Conservation (phyloP, 2,797 vertebrate species). For the Pipistrellus kuhlii region DNA sequence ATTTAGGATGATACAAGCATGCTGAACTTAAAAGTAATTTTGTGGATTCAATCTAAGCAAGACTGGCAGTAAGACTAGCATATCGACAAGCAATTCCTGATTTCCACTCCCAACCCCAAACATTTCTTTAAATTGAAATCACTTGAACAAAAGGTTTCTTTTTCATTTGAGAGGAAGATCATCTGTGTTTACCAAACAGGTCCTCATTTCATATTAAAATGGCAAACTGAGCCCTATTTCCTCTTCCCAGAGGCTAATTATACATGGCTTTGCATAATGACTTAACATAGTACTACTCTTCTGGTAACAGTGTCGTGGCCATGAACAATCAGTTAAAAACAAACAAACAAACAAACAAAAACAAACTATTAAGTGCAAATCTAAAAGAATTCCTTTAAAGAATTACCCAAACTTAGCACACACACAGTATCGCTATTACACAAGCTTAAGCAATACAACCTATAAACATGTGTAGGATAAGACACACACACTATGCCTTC, state of each 20-base stretch:
- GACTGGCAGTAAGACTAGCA: conserved; percentile 54
- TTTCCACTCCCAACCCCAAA: neutral
- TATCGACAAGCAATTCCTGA: conserved; percentile 77
- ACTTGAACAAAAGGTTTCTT: conserved; percentile 48
- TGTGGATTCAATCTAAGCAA: conserved; percentile 65
- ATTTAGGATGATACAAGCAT: conserved; percentile 68
- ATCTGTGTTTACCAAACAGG: conserved; percentile 61
- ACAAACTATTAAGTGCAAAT: conserved; percentile 74
- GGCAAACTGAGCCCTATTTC: conserved; percentile 53
- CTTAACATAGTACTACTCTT: conserved; percentile 46
- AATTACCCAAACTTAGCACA: conserved; percentile 75
- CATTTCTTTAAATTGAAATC: conserved; percentile 21
- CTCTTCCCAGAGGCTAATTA: conserved; percentile 69
- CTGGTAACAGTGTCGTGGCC: conserved; percentile 71
- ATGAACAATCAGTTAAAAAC: conserved; percentile 47
- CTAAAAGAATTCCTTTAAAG: conserved; percentile 79
- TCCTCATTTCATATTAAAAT: conserved; percentile 63
- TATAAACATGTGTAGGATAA: neutral
- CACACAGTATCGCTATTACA: neutral
- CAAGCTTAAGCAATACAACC: conserved; percentile 48
- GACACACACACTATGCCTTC: conserved; percentile 31
- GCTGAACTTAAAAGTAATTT: conserved; percentile 58
- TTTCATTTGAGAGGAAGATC: conserved; percentile 30
- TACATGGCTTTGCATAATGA: conserved; percentile 54
- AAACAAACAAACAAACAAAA: neutral